Evolutionary conservation across 2,888 invertebrate genomes (phyloP), one percentile per base, ranked within the genome.

Genomic region (Ennomos quercinarius): DNA sequence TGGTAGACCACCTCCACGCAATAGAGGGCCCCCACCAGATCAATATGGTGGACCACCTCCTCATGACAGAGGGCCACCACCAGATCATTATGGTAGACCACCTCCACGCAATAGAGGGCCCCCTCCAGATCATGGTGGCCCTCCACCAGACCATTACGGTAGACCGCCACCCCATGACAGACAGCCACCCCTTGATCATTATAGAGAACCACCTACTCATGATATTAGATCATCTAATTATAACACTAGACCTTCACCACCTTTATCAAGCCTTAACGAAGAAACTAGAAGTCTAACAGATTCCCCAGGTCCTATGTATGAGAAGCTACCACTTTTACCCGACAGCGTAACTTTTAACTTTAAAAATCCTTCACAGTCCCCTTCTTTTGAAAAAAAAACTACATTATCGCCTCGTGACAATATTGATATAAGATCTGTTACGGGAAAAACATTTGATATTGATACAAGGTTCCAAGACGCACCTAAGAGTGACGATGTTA

Each of bases 401-500:
- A 12, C n/a, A 39, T 39, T 41, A 34, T 36, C 27, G 27, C 42
- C 46, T 12, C 41, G 36, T 0, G 47, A 61, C 9, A 61, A 47
- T 37, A 51, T 47, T 36, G 60, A 61, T 11, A 61, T 51, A n/a
- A 51, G 49, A 47, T 56, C 55, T 40, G 46, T 46, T 38, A 62
- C 57, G 35, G 56, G 65, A 47, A 52, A 10, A 27, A 27, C 34
- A 43, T 57, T 61, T 48, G 44, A 57, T 52, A 50, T 61, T n/a
- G 75, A 71, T 34, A 13, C 68, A 12, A 66, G 74, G 57, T 63
- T 71, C 11, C 37, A 54, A 42, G 48, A 50, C 4, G n/a, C 34
- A 27, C 11, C 41, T 2, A 41, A n/a, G 9, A 47, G 9, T 36
- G 12, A 35, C 44, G 36, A 46, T 52, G 37, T 6, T 27, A 41